Base-by-base conservation (phyloP, 1,140 invertebrate species). In the Aphidius gifuensis region DNA sequence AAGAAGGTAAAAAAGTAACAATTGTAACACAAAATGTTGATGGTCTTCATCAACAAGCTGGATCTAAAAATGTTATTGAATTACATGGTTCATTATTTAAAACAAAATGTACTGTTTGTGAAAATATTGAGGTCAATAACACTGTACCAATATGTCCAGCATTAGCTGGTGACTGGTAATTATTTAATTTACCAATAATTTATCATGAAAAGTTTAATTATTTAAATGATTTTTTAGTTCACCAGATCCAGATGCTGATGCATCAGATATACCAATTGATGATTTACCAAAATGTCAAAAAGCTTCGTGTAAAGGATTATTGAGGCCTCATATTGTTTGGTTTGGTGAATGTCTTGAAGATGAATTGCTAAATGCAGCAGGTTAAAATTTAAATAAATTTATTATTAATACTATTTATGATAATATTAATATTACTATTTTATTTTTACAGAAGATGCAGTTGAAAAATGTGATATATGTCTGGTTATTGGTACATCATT, bases 11-110 rank as follows among this genome's bases (percentile, higher is more conserved):
- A 67, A 78, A 76, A 51, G 84, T 92, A 58, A 86, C 84, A 43
- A 82, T 95, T 3, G 86, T 97, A 44, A 97, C 95, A 2, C 94
- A 97, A 80, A 98, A 98, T 85, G 92, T 97, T 53, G 96, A 97
- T 82, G 90, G 90, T 50, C 80, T 97, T 9, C 94, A 97, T 83
- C 82, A 82, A 61, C 86, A 84, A 75, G 94, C 94, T 16, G 94
- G 94, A 4, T 89, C 91, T 16, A 80, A 86, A 65, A 86, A 92
- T 69, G 77, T 97, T 4, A 82, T 94, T 9, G 94, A 97, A 77
- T 83, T 98, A n/a, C 95, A 98, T 83, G 95, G 88, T 23, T 91
- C 89, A 64, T 79, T 96, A 7, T 94, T 88, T 68, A 90, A 88
- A 81, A 92, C 92, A n/a, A 83, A 85, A 58, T 96, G 94, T 71